Base-by-base conservation (phyloP, 2,113 vertebrate genomes). In the Elachura formosa region DNA sequence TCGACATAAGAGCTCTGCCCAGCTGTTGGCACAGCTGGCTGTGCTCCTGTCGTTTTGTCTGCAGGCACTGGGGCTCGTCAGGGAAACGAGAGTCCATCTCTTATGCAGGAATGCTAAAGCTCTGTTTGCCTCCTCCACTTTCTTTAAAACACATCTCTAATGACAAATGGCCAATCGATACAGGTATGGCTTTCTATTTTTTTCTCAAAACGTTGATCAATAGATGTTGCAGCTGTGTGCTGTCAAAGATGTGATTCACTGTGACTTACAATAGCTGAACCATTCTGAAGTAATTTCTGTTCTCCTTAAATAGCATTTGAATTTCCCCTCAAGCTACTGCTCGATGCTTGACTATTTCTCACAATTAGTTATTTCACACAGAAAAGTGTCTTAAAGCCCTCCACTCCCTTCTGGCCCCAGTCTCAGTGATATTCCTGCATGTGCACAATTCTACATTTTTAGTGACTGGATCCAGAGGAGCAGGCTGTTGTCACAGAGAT, bases 161-260 rank as follows among this genome's bases (percentile, higher is more conserved):
- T 75, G 68, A 94, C 64, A 90, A 88, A 90, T 43, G n/a, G 31
- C 36, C 69, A 88, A 25, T 84, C 52, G 0, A 96, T 92, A 41
- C 18, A 66, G n/a, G 14, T n/a, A 73, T 29, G 61, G 41, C 33
- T 77, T 81, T 38, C 34, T 21, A 2, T 11, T 40, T 73, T 76
- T 68, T 73, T 81, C 63, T 46, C 38, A 73, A 85, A 96, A 77
- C 38, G 15, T 59, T 89, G 21, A 40, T 95, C 82, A 82, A 48
- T 80, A 88, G 36, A 38, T 66, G 29, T 80, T 77, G 72, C 72
- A 80, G 75, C 55, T 92, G 18, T 75, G 82, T 68, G 79, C 46
- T 94, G 46, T 84, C 75, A 76, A 81, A 94, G 46, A 62, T 55
- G 79, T 58, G 29, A 94, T 96, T 92, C 86, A 68, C 55, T 84